Evolutionary conservation across 2,113 vertebrate genomes (phyloP).

Genomic region (Neotoma lepida): DNA sequence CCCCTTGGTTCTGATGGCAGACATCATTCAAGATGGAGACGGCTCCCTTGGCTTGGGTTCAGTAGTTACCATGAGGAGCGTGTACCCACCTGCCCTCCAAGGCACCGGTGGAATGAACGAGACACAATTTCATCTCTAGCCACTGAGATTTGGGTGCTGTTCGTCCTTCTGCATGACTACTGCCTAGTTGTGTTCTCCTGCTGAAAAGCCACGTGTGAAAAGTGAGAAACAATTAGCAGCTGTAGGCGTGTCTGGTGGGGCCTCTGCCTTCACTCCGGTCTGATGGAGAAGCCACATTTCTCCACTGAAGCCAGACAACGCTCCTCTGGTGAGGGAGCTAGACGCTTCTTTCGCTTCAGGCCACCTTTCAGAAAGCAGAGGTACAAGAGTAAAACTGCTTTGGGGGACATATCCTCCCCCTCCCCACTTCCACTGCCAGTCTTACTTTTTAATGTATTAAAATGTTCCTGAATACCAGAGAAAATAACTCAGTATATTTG

Average conservation of each 20-base stretch:
- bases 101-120: neutral
- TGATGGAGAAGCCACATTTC: conserved; percentile 25
- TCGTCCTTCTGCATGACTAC: neutral
- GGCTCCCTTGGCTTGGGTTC: neutral
- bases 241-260: neutral
- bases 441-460: conserved; percentile 34
- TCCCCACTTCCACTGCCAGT: neutral
- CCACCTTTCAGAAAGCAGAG: neutral
- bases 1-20: neutral
- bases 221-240: neutral
- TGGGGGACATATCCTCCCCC: neutral
- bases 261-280: neutral
- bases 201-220: neutral
- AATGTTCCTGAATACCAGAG: conserved; percentile 42
- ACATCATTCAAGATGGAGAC: neutral
- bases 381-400: neutral
- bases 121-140: conserved; percentile 11
- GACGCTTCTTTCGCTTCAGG: too few relatives aligned
- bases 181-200: neutral
- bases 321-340: neutral
- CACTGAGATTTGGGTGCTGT: neutral
- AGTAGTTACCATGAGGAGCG: neutral
- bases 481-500: neutral
- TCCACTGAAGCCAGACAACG: conserved; percentile 11
- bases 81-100: neutral